phyloP scores from a whole-genome alignment of 2,888 invertebrate genomes.

The Dorcus hopei region DNA sequence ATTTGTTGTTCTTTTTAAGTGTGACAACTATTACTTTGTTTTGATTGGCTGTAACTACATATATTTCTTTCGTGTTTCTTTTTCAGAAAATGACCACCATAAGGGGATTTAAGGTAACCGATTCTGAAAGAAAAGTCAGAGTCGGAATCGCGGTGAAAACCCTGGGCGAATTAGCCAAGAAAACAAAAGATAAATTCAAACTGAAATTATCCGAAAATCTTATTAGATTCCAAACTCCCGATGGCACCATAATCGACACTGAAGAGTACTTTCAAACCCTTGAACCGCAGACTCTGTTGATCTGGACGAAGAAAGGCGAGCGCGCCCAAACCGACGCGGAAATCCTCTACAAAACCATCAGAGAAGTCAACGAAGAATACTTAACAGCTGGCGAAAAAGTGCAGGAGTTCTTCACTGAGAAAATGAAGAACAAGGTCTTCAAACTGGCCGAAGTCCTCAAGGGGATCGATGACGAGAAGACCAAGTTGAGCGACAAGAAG shows the following conservation, averaged over 20 bases:
- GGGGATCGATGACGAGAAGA: constrained; percentile 56
- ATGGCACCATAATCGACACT: constrained; percentile 70
- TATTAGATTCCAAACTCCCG: constrained; percentile 49
- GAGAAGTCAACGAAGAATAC: constrained; percentile 65
- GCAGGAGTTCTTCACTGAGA: constrained; percentile 70
- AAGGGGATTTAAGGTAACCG: constrained; percentile 68
- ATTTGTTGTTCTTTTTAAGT: not conserved
- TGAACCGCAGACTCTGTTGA: constrained; percentile 71
- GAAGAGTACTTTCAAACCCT: constrained; percentile 75
- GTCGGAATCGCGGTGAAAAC: constrained; percentile 69
- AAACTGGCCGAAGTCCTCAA: constrained; percentile 48
- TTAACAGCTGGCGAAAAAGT: constrained; percentile 69
- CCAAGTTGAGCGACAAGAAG: constrained; percentile 57
- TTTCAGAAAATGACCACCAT: constrained; percentile 47
- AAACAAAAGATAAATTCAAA: constrained; percentile 62
- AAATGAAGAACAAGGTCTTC: constrained; percentile 58
- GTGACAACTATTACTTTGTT: not conserved
- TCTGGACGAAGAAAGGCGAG: constrained; percentile 50
- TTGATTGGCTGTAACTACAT: not conserved
- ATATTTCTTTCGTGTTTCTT: not conserved
- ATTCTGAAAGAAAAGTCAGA: constrained; percentile 63
- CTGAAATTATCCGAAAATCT: constrained; percentile 37
- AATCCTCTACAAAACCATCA: constrained; percentile 66
- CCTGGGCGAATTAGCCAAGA: constrained; percentile 63
- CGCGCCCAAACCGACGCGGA: constrained; percentile 60